Evolutionary conservation across 2,888 invertebrate species (phyloP).

Genomic region (Rhabditophanes sp.): DNA sequence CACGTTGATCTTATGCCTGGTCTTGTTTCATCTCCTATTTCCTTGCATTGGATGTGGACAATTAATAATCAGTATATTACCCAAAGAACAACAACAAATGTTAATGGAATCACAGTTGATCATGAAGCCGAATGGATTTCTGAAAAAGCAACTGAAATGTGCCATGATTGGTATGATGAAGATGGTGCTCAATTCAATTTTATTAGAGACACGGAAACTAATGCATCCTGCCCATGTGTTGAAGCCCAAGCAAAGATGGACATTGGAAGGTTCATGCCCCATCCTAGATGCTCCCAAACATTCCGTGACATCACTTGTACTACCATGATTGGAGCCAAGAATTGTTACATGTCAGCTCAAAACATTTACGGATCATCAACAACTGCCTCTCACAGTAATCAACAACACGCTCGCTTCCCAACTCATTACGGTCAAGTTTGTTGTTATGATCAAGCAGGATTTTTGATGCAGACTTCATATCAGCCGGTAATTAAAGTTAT

Average conservation of each 20-base stretch:
- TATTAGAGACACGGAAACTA: constrained; percentile 30
- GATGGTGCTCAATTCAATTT: constrained; percentile 39
- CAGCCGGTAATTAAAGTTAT: no score
- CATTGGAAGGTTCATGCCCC: constrained; percentile 72
- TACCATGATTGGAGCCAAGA: no score
- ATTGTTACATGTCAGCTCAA: no score
- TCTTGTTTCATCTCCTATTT: constrained; percentile 27
- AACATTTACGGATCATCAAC: no score
- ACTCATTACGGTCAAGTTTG: no score
- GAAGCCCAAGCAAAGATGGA: constrained; percentile 73
- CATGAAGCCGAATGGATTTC: constrained; percentile 17
- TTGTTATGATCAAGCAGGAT: no score
- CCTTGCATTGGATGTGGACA: constrained; percentile 34
- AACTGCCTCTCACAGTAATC: no score
- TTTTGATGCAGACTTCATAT: no score
- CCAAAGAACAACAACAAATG: no score
- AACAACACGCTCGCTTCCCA: neutral
- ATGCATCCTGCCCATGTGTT: constrained; percentile 58
- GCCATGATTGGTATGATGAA: constrained; percentile 35
- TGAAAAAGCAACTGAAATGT: constrained; percentile 26
- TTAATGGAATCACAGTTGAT: constrained; percentile 7
- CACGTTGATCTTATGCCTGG: no score
- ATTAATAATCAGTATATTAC: constrained; percentile 15
- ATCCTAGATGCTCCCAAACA: constrained; percentile 19
- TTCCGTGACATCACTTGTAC: no score